A percentile compares a stretch with the other conserved stretches of the same genome.
phyloP scores from a whole-genome alignment of 1,140 invertebrate species.

The Drosophila bifasciata region DNA sequence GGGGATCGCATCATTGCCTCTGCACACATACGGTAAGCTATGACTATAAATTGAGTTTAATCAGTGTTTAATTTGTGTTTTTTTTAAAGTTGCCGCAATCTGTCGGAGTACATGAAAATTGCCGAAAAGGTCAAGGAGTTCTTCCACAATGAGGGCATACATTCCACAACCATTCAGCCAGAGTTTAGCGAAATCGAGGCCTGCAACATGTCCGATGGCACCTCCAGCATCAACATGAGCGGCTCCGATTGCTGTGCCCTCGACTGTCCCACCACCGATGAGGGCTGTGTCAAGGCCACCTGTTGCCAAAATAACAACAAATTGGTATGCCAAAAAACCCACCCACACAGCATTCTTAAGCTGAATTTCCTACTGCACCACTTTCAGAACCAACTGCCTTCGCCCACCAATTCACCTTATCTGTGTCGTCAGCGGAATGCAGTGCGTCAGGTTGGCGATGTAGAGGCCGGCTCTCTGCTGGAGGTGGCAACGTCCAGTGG shows the following conservation, averaged over 20 bases:
- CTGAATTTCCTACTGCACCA: no score
- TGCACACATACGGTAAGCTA: constrained; percentile 92
- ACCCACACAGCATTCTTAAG: no score
- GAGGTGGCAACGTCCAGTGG: constrained; percentile 47
- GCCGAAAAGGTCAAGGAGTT: constrained; percentile 97
- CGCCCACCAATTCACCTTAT: constrained; percentile 91
- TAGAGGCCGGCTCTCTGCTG: constrained; percentile 79
- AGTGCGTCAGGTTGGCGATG: constrained; percentile 82
- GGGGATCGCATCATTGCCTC: constrained; percentile 96
- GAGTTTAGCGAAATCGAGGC: constrained; percentile 92
- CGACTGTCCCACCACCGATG: constrained; percentile 93
- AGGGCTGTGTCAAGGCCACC: constrained; percentile 92
- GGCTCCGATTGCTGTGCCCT: constrained; percentile 90
- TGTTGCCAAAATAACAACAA: constrained; percentile 87
- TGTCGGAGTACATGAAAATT: constrained; percentile 95
- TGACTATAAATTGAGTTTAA: background rate
- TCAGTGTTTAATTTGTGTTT: background rate
- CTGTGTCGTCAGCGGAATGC: constrained; percentile 90
- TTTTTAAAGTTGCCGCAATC: constrained; percentile 89
- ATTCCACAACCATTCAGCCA: constrained; percentile 96
- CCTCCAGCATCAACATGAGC: constrained; percentile 83
- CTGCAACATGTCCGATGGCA: constrained; percentile 80
- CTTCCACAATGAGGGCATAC: constrained; percentile 93
- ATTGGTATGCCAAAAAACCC: constrained; percentile 43
- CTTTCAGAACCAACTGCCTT: constrained; percentile 88